Evolutionary conservation across 2,888 invertebrate genomes (phyloP), one percentile per base, ranked within the genome.

Genomic region (Merodon equestris): DNA sequence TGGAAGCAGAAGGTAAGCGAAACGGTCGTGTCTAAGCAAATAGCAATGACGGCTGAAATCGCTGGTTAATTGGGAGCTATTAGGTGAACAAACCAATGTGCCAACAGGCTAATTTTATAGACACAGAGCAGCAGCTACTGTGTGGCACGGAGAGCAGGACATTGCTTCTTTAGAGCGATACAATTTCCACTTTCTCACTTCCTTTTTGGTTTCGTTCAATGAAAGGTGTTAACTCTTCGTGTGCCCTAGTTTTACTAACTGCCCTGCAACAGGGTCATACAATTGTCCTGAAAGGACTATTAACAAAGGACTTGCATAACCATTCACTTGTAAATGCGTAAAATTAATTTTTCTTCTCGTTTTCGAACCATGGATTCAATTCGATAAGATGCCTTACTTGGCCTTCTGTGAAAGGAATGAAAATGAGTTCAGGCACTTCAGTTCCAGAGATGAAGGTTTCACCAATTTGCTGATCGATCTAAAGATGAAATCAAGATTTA

Each of bases 401-500:
- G 18, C 36, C 14, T 50, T 12, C 42, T n/a, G 18, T n/a, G n/a
- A 9, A n/a, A 14, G 14, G 5, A 17, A 36, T 44, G 51, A 13
- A 17, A 27, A 14, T 27, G 44, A 34, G 18, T 19, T 17, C 48
- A 5, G 19, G 19, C 53, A 48, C 63, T 64, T 53, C 36, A 53
- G 51, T 7, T 18, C 27, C 34, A 38, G 17, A 51, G 67, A 67
- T 38, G 73, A 42, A 38, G 77, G 73, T 77, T 72, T 67, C 61
- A 47, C 61, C 73, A 77, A 77, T 77, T 77, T 63, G 56, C 79
- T 64, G 68, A 63, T 68, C 45, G 47, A 47, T 66, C 58, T 51
- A 47, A 61, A 53, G 64, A 68, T 63, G 68, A 70, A 79, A 79
- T 79, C 64, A 74, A 64, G 79, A 74, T 79, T 79, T 79, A 79